Conservation (phyloP, 2,113 vertebrate species). For the Sinocyclocheilus maitianheensis region DNA sequence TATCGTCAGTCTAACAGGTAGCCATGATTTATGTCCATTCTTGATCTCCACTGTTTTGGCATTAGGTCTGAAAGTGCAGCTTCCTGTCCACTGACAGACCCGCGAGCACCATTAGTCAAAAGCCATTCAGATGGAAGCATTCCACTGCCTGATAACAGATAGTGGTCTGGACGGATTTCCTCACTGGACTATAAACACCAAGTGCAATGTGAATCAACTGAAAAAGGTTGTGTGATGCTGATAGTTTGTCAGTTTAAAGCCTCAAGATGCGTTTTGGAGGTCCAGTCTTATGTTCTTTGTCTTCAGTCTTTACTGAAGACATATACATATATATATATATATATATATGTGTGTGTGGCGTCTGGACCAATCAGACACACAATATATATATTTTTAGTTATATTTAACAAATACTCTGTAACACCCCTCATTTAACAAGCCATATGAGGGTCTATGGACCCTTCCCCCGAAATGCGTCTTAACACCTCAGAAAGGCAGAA, state of each 20-base stretch:
- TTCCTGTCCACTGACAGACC: conserved; percentile 43
- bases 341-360: too few species aligned
- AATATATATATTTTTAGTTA: too few species aligned
- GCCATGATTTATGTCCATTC: conserved; percentile 63
- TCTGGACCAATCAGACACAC: too few species aligned
- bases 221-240: conserved; percentile 26
- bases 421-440: too few species aligned
- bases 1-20: conserved; percentile 48
- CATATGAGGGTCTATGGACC: too few species aligned
- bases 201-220: conserved; percentile 18
- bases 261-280: not conserved
- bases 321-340: too few species aligned
- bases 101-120: conserved; percentile 48
- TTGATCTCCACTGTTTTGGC: conserved; percentile 56
- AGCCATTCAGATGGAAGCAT: conserved; percentile 45
- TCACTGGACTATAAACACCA: conserved; percentile 48
- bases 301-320: not conserved
- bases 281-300: not conserved
- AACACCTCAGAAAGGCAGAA: too few species aligned
- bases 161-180: conserved; percentile 42
- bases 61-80: conserved; percentile 49
- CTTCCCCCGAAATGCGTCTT: too few species aligned
- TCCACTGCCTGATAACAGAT: conserved; percentile 49
- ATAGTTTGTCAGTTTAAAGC: not conserved
- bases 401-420: too few species aligned